Evolutionary conservation across 2,888 invertebrate species (phyloP).

Genomic region (Hermodice carunculata): DNA sequence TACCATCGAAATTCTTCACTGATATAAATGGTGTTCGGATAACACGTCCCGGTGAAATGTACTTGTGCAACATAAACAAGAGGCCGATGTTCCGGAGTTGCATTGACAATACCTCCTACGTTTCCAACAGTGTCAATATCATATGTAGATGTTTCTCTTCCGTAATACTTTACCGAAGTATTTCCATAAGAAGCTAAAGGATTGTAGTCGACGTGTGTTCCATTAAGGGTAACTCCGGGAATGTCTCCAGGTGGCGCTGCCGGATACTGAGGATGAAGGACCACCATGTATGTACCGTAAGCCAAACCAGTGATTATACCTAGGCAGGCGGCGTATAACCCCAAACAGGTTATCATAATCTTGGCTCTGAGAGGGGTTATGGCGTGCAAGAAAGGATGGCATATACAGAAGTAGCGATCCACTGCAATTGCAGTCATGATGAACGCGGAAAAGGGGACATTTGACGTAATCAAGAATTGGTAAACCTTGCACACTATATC

Average conservation of each 20-base stretch:
- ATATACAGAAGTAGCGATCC: conserved; percentile 61
- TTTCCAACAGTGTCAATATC: too few relatives aligned
- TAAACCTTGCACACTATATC: conserved; percentile 58
- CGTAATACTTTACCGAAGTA: too few relatives aligned
- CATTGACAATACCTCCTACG: too few relatives aligned
- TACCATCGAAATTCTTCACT: conserved; percentile 44
- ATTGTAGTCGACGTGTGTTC: too few relatives aligned
- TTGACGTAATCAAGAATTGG: conserved; percentile 58
- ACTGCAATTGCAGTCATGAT: conserved; percentile 56
- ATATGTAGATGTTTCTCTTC: too few relatives aligned
- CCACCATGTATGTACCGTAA: conserved; percentile 51
- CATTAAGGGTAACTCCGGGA: too few relatives aligned
- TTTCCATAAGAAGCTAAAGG: too few relatives aligned
- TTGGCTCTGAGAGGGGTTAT: conserved; percentile 49
- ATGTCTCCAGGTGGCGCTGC: too few relatives aligned
- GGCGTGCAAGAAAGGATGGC: conserved; percentile 58
- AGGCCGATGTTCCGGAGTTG: too few relatives aligned
- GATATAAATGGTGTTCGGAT: conserved; percentile 44
- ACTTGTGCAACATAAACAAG: too few relatives aligned
- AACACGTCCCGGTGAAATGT: conserved; percentile 52
- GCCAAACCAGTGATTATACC: conserved; percentile 54
- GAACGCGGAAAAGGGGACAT: conserved; percentile 61
- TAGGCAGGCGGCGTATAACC: conserved; percentile 48
- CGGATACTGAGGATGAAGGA: conserved; percentile 1
- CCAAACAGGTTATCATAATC: conserved; percentile 48